phyloP scores from a whole-genome alignment of 2,797 vertebrate genomes.

The Sebastes hubbsi region DNA sequence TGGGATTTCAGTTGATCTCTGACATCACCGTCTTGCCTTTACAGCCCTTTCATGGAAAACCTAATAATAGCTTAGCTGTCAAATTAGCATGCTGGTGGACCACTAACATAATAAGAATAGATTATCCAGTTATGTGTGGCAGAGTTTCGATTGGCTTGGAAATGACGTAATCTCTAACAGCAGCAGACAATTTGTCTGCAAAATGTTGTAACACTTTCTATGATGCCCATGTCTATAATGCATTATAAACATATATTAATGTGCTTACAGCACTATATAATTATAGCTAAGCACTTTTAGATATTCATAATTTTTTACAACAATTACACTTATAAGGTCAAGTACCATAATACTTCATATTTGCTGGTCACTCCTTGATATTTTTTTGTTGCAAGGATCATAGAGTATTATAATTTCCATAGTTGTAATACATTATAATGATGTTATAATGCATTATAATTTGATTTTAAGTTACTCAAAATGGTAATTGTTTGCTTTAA shows the following conservation, averaged over 20 bases:
- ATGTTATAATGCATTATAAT: neutral
- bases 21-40: conserved; percentile 46
- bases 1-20: conserved; percentile 38
- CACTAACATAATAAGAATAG: conserved; percentile 42
- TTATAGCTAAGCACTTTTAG: fast-evolving
- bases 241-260: neutral
- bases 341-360: neutral
- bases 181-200: neutral
- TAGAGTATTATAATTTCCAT: neutral
- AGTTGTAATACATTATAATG: neutral
- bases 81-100: conserved; percentile 45
- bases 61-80: conserved; percentile 41
- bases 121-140: conserved; percentile 37
- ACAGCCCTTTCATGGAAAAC: conserved; percentile 44
- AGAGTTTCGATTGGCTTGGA: conserved; percentile 12
- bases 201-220: neutral
- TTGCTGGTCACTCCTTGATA: neutral
- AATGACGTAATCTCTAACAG: conserved; percentile 22
- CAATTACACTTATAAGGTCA: neutral
- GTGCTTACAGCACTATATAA: neutral
- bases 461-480: neutral
- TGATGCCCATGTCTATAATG: neutral
- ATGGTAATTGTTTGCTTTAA: neutral
- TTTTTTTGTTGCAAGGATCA: neutral
- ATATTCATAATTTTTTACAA: neutral